phyloP scores from a whole-genome alignment of 1,140 invertebrate genomes.

The Drosophila trapezifrons region DNA sequence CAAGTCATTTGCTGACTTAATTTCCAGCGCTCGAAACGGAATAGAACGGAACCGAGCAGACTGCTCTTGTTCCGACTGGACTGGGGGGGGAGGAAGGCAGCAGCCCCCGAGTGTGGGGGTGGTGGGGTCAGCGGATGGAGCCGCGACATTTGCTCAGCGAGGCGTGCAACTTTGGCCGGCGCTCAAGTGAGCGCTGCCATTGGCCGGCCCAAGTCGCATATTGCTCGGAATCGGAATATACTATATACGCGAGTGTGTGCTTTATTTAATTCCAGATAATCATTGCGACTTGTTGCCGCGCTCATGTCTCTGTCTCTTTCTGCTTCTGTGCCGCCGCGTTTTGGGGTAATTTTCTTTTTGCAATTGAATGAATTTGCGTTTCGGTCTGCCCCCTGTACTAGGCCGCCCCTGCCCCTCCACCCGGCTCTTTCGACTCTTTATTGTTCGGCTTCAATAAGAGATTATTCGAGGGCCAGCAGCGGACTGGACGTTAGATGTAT shows the following conservation, averaged over 20 bases:
- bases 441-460: slow-evolving; percentile 77
- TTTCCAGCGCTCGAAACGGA: slow-evolving; percentile 69
- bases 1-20: slow-evolving; percentile 84
- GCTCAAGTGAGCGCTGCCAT: slow-evolving; percentile 73
- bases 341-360: slow-evolving; percentile 83
- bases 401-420: slow-evolving; percentile 1
- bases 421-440: slow-evolving; percentile 17
- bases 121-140: slow-evolving; percentile 25
- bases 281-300: slow-evolving; percentile 77
- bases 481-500: slow-evolving; percentile 51
- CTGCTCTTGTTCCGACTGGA: slow-evolving; percentile 20
- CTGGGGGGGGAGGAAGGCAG: background rate
- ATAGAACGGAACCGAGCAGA: slow-evolving; percentile 49
- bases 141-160: slow-evolving; percentile 70
- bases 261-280: slow-evolving; percentile 83
- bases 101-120: slow-evolving; percentile 2
- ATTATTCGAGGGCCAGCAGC: slow-evolving; percentile 60
- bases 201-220: slow-evolving; percentile 59
- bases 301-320: slow-evolving; percentile 36
- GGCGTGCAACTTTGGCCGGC: slow-evolving; percentile 79
- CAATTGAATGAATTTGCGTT: slow-evolving; percentile 84
- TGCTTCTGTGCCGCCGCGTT: slow-evolving; percentile 47
- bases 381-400: slow-evolving; percentile 38
- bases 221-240: slow-evolving; percentile 41
- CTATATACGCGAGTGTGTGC: slow-evolving; percentile 49